Evolutionary conservation across 1,140 invertebrate species (phyloP).

Genomic region (Drosophila guanche): DNA sequence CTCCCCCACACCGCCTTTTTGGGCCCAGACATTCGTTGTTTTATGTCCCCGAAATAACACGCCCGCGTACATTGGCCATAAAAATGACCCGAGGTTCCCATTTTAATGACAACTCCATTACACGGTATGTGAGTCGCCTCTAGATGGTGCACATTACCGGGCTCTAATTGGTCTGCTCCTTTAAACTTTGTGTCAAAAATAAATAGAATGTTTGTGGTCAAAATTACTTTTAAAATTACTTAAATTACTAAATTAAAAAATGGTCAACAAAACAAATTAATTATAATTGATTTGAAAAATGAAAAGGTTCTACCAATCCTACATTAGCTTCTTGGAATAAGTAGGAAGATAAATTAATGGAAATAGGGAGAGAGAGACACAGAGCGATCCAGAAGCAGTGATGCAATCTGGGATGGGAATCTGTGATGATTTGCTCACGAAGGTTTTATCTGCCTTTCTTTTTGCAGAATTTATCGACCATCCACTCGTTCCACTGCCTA

Average conservation of each 20-base stretch:
- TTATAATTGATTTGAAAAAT: too few relatives aligned
- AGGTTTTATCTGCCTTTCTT: conserved; percentile 16
- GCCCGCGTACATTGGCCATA: conserved; percentile 55
- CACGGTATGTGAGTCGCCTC: conserved; percentile 19
- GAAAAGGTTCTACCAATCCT: too few relatives aligned
- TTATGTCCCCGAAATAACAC: conserved; percentile 45
- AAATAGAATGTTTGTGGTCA: too few relatives aligned
- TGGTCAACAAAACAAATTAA: too few relatives aligned
- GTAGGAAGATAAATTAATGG: too few relatives aligned
- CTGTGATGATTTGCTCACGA: neutral
- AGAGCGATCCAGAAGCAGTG: conserved; percentile 4
- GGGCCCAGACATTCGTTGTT: conserved; percentile 12
- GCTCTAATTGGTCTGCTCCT: conserved; percentile 48
- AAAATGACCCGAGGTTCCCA: conserved; percentile 72
- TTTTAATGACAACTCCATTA: conserved; percentile 79
- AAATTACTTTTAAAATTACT: too few relatives aligned
- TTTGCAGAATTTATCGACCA: conserved; percentile 63
- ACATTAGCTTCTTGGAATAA: too few relatives aligned
- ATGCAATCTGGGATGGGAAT: too few relatives aligned
- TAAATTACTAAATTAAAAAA: too few relatives aligned
- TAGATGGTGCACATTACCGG: conserved; percentile 30
- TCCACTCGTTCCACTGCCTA: neutral
- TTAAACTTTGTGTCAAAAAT: neutral
- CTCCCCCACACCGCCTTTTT: too few relatives aligned
- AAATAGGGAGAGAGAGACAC: neutral